A percentile compares a stretch with the other conserved stretches of the same genome.
Evolutionary conservation across 2,888 invertebrate species (phyloP).

Genomic region (Heliothis peltigera): DNA sequence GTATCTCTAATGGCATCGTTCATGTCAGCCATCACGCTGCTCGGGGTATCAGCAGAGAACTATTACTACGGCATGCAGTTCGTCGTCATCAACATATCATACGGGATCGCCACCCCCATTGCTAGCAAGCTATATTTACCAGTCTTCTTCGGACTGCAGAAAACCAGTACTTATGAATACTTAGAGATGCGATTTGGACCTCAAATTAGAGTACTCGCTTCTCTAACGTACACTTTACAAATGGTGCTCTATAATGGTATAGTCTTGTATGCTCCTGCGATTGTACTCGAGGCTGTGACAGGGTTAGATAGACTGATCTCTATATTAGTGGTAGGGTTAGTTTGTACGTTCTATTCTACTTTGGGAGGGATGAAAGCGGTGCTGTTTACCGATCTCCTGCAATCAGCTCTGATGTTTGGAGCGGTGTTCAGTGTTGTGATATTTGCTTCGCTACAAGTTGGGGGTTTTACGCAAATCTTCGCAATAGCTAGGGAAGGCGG

Average conservation of each 20-base stretch:
- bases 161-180: constrained; percentile 98
- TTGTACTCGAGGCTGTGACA: constrained; percentile 96
- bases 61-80: constrained; percentile 96
- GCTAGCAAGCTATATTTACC: constrained; percentile 94
- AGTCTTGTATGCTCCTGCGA: constrained; percentile 97
- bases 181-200: constrained; percentile 96
- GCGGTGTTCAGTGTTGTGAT: constrained; percentile 95
- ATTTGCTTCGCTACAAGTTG: constrained; percentile 92
- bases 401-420: constrained; percentile 95
- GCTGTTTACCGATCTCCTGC: constrained; percentile 95
- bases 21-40: constrained; percentile 96
- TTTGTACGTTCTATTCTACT: constrained; percentile 96
- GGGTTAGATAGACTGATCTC: constrained; percentile 93
- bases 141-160: constrained; percentile 95
- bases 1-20: constrained; percentile 98
- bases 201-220: constrained; percentile 93
- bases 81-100: constrained; percentile 93
- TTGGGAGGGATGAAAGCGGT: constrained; percentile 98
- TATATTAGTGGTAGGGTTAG: constrained; percentile 93
- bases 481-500: constrained; percentile 91
- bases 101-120: constrained; percentile 93
- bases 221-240: constrained; percentile 96
- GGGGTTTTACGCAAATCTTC: constrained; percentile 93
- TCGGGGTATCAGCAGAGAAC: constrained; percentile 97
- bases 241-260: constrained; percentile 97